Evolutionary conservation across 2,113 vertebrate genomes (phyloP).

Genomic region (Callopanchax toddi): DNA sequence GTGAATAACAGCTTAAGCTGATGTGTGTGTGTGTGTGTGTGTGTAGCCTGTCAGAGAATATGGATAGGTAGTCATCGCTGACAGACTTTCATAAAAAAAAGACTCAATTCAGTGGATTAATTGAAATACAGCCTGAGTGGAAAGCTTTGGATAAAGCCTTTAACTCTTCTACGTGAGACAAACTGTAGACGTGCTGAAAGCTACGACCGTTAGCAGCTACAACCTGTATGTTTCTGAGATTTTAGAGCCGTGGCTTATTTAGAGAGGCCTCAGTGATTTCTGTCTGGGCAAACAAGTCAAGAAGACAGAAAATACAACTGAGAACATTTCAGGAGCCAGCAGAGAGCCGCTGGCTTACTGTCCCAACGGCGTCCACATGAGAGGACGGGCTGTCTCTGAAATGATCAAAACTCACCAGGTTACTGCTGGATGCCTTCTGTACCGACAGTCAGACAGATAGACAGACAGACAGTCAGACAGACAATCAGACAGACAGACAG

Average conservation of each 20-base stretch:
- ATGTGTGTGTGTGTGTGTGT: constrained; percentile 42
- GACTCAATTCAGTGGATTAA: constrained; percentile 46
- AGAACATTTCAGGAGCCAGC: constrained; percentile 27
- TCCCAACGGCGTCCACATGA: constrained; percentile 44
- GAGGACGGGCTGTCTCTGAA: constrained; percentile 35
- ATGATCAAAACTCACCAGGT: constrained; percentile 50
- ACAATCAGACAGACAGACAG: too few species aligned
- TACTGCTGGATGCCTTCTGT: constrained; percentile 14
- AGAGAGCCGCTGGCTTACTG: constrained; percentile 28
- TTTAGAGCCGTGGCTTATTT: constrained; percentile 19
- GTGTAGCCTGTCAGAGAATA: constrained; percentile 45
- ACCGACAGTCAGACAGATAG: too few species aligned
- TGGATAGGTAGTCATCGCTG: constrained; percentile 37
- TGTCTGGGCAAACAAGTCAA: constrained; percentile 40
- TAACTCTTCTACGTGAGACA: background rate
- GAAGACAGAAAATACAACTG: constrained; percentile 42
- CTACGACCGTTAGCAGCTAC: background rate
- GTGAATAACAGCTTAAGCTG: constrained; percentile 57
- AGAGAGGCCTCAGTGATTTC: constrained; percentile 20
- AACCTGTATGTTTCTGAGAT: constrained; percentile 21
- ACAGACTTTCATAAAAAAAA: constrained; percentile 37
- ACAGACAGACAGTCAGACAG: too few species aligned
- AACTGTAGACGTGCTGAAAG: background rate
- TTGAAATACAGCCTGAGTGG: constrained; percentile 49
- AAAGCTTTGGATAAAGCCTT: constrained; percentile 20